These are phyloP conservation scores for Scolopax mira DNA, from an alignment of 2,113 vertebrate species.

Conservation along the genomic window DNA sequence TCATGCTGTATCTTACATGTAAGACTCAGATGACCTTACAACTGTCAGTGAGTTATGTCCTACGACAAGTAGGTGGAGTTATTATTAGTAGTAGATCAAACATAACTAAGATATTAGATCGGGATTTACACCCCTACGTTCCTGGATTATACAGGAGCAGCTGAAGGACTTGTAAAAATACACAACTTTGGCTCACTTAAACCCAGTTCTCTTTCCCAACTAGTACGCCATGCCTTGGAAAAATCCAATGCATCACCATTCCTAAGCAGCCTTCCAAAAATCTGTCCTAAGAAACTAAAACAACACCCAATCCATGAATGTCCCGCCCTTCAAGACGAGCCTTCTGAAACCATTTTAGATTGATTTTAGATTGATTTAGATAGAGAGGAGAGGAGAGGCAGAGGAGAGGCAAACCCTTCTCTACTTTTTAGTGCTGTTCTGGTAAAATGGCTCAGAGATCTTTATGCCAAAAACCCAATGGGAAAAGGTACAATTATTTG, in stretches of 20 bases:
- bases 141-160: conserved; percentile 40
- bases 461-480: not conserved
- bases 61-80: conserved; percentile 19
- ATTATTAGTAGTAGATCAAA: conserved; percentile 39
- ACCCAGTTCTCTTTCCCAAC: not conserved
- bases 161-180: conserved; percentile 50
- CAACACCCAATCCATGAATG: not conserved
- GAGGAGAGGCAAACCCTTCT: fast-evolving
- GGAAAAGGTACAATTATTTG: not conserved
- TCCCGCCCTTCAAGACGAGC: not conserved
- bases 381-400: too few relatives aligned
- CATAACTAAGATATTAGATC: conserved; percentile 23
- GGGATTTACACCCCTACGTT: conserved; percentile 23
- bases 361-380: not conserved
- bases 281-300: not conserved
- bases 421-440: not conserved
- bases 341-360: not conserved
- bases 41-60: conserved; percentile 37
- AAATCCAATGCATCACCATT: not conserved
- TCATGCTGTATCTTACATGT: not conserved
- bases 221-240: not conserved
- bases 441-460: not conserved
- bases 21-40: not conserved
- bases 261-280: not conserved
- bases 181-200: not conserved